These are phyloP conservation scores for Cetoscarus ocellatus DNA, from an alignment of 2,797 vertebrate genomes.

Conservation along the genomic window DNA sequence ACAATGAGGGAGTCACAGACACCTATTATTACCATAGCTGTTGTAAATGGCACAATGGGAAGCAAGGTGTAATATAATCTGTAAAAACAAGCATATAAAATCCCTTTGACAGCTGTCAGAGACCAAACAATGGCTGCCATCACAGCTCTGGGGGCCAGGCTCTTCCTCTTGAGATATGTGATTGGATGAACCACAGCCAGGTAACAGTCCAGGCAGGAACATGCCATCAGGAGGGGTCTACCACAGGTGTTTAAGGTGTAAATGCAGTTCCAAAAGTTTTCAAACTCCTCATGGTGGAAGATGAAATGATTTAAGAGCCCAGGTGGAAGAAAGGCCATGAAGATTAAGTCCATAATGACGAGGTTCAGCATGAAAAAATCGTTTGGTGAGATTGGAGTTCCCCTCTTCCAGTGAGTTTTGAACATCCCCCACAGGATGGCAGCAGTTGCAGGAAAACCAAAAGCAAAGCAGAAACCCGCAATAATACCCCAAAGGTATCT, in stretches of 20 bases:
- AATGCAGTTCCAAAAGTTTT: rapidly evolving
- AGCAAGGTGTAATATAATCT: background rate
- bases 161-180: slow-evolving; percentile 68
- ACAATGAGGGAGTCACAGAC: slow-evolving; percentile 71
- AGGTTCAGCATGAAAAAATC: slow-evolving; percentile 69
- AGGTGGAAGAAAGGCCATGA: slow-evolving; percentile 44
- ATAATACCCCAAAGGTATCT: background rate
- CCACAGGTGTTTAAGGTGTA: slow-evolving; percentile 51
- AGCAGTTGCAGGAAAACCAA: slow-evolving; percentile 65
- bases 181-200: slow-evolving; percentile 79
- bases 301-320: slow-evolving; percentile 29
- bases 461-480: background rate
- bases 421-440: slow-evolving; percentile 59
- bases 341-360: slow-evolving; percentile 61
- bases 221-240: slow-evolving; percentile 77
- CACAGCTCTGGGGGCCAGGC: slow-evolving; percentile 43
- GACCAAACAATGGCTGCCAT: slow-evolving; percentile 53
- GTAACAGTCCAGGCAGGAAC: slow-evolving; percentile 75
- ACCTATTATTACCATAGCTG: slow-evolving; percentile 51
- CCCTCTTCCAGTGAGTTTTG: slow-evolving; percentile 24
- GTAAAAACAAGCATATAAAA: rapidly evolving
- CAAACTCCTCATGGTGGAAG: background rate
- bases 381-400: slow-evolving; percentile 41
- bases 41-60: slow-evolving; percentile 11
- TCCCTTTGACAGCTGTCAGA: background rate